These are phyloP conservation scores for Dicyrtoma fusca DNA, from an alignment of 2,888 invertebrate genomes.

Conservation along the genomic window DNA sequence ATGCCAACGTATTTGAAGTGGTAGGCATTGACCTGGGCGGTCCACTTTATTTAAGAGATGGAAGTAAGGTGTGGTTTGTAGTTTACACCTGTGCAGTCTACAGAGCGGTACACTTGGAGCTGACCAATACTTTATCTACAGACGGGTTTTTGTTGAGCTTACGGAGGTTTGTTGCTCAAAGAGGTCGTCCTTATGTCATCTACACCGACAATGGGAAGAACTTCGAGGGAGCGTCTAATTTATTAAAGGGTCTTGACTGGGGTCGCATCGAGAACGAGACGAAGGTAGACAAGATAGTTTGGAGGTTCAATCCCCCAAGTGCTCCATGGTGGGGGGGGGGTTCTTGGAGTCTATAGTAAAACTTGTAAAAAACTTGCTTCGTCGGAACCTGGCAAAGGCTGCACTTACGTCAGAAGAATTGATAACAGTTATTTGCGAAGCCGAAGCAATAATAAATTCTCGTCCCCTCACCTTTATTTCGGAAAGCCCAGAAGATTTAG, in stretches of 20 bases:
- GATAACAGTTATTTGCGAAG: slow-evolving; percentile 7
- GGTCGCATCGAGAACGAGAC: slow-evolving; percentile 52
- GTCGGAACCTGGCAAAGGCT: slow-evolving; percentile 2
- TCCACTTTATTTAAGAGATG: slow-evolving; percentile 57
- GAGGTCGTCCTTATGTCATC: slow-evolving; percentile 58
- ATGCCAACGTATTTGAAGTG: slow-evolving; percentile 57
- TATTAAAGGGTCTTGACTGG: slow-evolving; percentile 64
- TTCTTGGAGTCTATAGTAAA: slow-evolving; percentile 7
- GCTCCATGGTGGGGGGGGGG: slow-evolving; percentile 31
- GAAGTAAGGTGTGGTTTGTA: slow-evolving; percentile 58
- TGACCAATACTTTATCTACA: slow-evolving; percentile 57
- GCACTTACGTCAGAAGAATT: background rate
- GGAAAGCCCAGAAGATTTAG: background rate
- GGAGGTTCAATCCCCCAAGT: slow-evolving; percentile 30
- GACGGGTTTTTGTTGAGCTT: slow-evolving; percentile 57
- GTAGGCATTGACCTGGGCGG: slow-evolving; percentile 59
- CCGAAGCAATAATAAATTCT: slow-evolving; percentile 5
- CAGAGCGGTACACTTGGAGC: slow-evolving; percentile 59
- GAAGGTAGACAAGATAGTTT: background rate
- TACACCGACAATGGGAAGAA: slow-evolving; percentile 60
- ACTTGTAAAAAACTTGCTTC: slow-evolving; percentile 1
- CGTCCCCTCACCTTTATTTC: background rate
- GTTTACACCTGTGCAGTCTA: slow-evolving; percentile 60
- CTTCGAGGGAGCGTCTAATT: slow-evolving; percentile 59
- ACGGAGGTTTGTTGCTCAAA: slow-evolving; percentile 58